Evolutionary conservation across 2,797 vertebrate species (phyloP), one percentile per base, ranked within the genome.

Genomic region (Gobionotothen gibberifrons): DNA sequence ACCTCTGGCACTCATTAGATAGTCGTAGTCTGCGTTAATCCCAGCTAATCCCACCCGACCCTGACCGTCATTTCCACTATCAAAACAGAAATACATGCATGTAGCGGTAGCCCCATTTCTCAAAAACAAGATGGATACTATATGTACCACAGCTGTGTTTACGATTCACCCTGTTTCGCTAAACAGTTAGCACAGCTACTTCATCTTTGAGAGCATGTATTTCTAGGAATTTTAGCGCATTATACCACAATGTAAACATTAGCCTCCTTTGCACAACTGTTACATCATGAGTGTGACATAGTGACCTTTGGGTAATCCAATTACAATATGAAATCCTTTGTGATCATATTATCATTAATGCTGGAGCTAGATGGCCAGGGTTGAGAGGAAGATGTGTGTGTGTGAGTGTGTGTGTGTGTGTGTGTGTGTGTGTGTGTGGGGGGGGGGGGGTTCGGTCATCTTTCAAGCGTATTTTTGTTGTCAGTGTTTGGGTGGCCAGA

Each of bases 221-320:
- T 54, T 61, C 4, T 6, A 6, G 15, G 26, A 46, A 48, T 59
- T 48, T 29, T 16, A 4, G 3, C 58, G 54, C 29, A 68, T 54
- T 26, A 47, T 13, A 42, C 62, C 3, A 39, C 60, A 65, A 68
- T 47, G 48, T 69, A 60, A 85, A 77, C 40, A 58, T 3, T 13
- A 15, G 26, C 26, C 52, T 74, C 19, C 36, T 48, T 1, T 40
- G 48, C 44, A 11, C 63, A 48, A 55, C 59, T 51, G 74, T 85
- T 77, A 63, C 85, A 79, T 85, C 56, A 76, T 16, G 44, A 65
- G 67, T 56, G 53, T 57, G 77, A 85, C 84, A 79, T 19, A 6
- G 43, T 77, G 83, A 89, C 84, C 85, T 85, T 83, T 56, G 69
- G 72, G 72, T 89, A 91, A 90, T 89, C 87, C 83, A 78, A 87